Evolutionary conservation across 2,797 vertebrate genomes (phyloP), one percentile per base, ranked within the genome.

Genomic region (Myotis myotis): DNA sequence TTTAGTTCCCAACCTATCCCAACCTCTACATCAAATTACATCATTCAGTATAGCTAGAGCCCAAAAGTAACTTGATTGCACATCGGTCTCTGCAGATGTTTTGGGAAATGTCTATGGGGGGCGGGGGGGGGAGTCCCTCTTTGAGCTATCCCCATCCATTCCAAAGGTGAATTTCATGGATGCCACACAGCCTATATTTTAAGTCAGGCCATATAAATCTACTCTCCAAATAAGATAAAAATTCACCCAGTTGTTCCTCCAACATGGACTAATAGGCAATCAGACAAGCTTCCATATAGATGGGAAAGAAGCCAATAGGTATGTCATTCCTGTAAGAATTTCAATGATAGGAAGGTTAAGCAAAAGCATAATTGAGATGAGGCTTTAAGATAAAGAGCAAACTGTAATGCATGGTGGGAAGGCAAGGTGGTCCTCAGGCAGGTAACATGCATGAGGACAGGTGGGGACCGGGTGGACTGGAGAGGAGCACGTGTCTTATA

Each of bases 301-400:
- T 82, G 11, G 22, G 23, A 90, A 95, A 83, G 70, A 96, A 93
- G 71, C 38, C 36, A 86, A 64, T 0, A 64, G 49, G 25, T 57
- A 90, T 22, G 33, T 66, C 81, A 82, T 25, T 66, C n/a, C 57
- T 79, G 6, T 13, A 92, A 93, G 19, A 80, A 94, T 80, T 95
- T 76, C 55, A 25, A 33, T 94, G 44, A 64, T 60, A 93, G 19
- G 12, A 93, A 91, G 16, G 2, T 72, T 86, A 53, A n/a, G 44
- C 30, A 83, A 41, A 94, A 74, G 41, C 16, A 41, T 81, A 79
- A 75, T 0, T 66, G n/a, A 84, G 22, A 84, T 81, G 13, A 89
- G 44, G 16, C 47, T 79, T 96, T 70, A 93, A 96, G 36, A 68
- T 60, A 64, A 94, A 30, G 76, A 71, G 8, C 8, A 89, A 94